A percentile compares a stretch with the other conserved stretches of the same genome.
phyloP scores from a whole-genome alignment of 2,888 invertebrate genomes.

The Synergus umbraculus region DNA sequence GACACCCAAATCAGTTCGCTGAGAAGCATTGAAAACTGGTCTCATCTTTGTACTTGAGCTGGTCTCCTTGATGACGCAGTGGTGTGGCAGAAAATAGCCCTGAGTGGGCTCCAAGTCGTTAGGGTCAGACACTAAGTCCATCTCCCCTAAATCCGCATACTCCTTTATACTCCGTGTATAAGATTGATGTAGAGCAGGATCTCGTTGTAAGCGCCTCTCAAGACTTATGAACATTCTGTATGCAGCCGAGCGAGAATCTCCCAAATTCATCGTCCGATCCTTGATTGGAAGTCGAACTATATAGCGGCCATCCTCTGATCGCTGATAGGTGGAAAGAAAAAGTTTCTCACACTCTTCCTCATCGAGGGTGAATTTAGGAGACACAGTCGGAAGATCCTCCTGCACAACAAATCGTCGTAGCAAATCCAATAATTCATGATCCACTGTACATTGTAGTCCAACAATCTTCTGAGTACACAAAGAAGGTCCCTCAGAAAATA shows the following conservation, averaged over 20 bases:
- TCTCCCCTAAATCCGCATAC: not conserved
- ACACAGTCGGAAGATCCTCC: not conserved
- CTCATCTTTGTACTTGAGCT: slow-evolving; percentile 58
- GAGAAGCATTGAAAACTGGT: slow-evolving; percentile 64
- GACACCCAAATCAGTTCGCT: slow-evolving; percentile 32
- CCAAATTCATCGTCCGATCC: not conserved
- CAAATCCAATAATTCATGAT: not conserved
- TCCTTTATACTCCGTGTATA: not conserved
- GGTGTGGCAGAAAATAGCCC: no score
- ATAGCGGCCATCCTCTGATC: not conserved
- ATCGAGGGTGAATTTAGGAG: not conserved
- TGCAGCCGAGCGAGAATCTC: not conserved
- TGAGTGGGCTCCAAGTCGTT: no score
- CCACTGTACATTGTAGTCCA: not conserved
- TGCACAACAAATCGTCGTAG: not conserved
- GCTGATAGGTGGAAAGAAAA: not conserved
- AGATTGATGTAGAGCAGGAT: not conserved
- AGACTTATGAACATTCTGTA: not conserved
- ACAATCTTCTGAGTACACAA: not conserved
- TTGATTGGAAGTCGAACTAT: not conserved
- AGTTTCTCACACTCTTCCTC: not conserved
- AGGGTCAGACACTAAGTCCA: no score
- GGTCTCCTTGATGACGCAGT: not conserved
- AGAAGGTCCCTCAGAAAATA: not conserved
- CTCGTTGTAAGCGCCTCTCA: not conserved